Evolutionary conservation across 2,113 vertebrate genomes (phyloP), one percentile per base, ranked within the genome.

Genomic region (Ailurus styani): DNA sequence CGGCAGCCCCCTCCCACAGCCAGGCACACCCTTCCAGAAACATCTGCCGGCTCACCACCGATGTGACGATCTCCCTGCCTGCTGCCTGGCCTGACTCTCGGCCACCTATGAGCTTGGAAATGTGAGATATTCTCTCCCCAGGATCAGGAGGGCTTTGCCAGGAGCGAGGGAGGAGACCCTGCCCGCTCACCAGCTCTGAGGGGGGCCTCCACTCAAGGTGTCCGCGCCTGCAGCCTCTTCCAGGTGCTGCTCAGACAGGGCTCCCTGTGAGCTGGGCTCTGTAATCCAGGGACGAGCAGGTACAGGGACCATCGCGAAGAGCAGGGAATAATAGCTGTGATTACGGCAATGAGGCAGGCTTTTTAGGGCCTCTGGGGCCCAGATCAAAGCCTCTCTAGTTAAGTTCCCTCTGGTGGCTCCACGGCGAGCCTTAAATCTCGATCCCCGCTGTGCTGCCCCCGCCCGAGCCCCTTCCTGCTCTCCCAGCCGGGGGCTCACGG

Each of bases 351-450:
- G 21, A 6, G 31, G 6, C 7, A 1, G 15, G 47, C 42, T n/a
- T 13, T 12, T 31, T 27, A 1, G 10, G 55, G 82, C 9, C 57
- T 5, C 40, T 15, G 6, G 34, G 2, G 12, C 9, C 0, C 0
- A 37, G 47, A 87, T 34, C 40, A 60, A 31, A 57, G 47, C 34
- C 9, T 29, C 18, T 7, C 47, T 6, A 31, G n/a, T 5, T 27
- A 45, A 27, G 54, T 3, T 6, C 70, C 29, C 52, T 55, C 17
- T 8, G 1, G 37, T 0, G 1, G 27, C 40, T 4, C 27, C 52
- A 11, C 1, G 0, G 40, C 0, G 0, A 13, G 29, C 54, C 14
- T 1, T 1, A 1, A 4, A 6, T 45, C 27, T 23, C 23, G 6
- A 11, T 1, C 21, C 4, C 3, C 0, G 18, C 10, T 0, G 5